Evolutionary conservation across 2,888 invertebrate species (phyloP), one percentile per base, ranked within the genome.

Genomic region (Hemithea aestivaria): DNA sequence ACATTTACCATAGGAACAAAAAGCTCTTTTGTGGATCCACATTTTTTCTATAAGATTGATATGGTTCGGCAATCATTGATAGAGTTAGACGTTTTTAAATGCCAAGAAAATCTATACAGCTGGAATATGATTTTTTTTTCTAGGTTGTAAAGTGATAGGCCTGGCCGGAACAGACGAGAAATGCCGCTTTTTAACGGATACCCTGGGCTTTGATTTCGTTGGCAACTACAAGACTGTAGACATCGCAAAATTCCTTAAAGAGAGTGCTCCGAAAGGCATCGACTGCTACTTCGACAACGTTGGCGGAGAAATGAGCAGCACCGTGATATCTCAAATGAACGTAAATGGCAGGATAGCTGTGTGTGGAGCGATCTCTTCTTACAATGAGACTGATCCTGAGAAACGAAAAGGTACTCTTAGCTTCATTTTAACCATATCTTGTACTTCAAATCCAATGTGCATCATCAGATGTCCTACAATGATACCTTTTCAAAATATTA

Each of bases 241-340:
- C 56, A 53, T 92, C 27, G 65, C 67, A 0, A 60, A 80, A 28
- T 89, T 88, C 26, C 73, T 94, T 7, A 88, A 88, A 46, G 77
- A 90, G 66, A 80, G 73, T 34, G 92, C 92, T 7, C 92, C 93
- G 0, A 76, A 91, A n/a, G 93, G 93, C 1, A 73, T 94, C 0
- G 93, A 94, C 62, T 91, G 92, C 59, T 94, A 92, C 59, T 94
- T 93, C 62, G 94, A 94, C 65, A 94, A 94, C 68, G 94, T 93
- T 10, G 92, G 92, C 3, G 93, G 92, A 1, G 89, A 90, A 49
- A 79, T 92, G 5, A 90, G 91, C 26, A 88, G 87, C 42, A 74
- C 65, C 1, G 85, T 92, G 1, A 69, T 92, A 2, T 76, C 85
- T 10, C 89, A 89, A 51, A 92, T 93, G 92, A 91, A 89, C 40